Evolutionary conservation across 2,797 vertebrate species (phyloP), one percentile per base, ranked within the genome.

Genomic region (Urocyon cinereoargenteus): DNA sequence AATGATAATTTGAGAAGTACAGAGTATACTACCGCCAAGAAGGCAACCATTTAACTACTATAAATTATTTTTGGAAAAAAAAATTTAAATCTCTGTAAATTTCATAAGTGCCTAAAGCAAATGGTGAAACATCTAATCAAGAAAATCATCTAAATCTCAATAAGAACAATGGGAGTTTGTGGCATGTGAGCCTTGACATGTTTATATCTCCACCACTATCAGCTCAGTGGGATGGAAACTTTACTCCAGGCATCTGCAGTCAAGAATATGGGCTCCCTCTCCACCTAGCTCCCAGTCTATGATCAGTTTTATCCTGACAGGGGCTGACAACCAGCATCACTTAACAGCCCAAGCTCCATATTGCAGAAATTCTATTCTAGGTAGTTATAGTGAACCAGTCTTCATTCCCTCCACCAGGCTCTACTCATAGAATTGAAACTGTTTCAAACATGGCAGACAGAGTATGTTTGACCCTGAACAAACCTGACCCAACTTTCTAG

Each of bases 21-120:
- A 90, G 34, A 81, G 51, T 45, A 53, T 59, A 57, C 73, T 90
- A n/a, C 85, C 24, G 19, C 70, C 28, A 93, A 31, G 15, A 97
- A 82, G 95, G 53, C 19, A 94, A 66, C 22, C 7, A 45, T 84
- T 79, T 92, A 92, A 87, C 13, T 85, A 70, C 51, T 91, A 9
- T 10, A 90, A 89, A 72, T n/a, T 79, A 61, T 49, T 77, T 88
- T 89, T 86, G n/a, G 3, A 18, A 77, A 73, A 92, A 62, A 18
- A 5, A 40, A 55, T 85, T 59, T 78, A 36, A 89, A 14, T 31
- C 40, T 96, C 21, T 64, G n/a, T 26, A 96, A 90, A 93, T 85
- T 12, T 59, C 26, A 34, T 75, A 36, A 83, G 19, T 49, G 22
- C 16, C 40, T 68, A 91, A 97, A 75, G 31, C 11, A 97, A 91